Percentiles rank a stretch among this genome's conserved stretches.
phyloP scores from a whole-genome alignment of 2,797 vertebrate species.

The Pseudomugil tenellus region DNA sequence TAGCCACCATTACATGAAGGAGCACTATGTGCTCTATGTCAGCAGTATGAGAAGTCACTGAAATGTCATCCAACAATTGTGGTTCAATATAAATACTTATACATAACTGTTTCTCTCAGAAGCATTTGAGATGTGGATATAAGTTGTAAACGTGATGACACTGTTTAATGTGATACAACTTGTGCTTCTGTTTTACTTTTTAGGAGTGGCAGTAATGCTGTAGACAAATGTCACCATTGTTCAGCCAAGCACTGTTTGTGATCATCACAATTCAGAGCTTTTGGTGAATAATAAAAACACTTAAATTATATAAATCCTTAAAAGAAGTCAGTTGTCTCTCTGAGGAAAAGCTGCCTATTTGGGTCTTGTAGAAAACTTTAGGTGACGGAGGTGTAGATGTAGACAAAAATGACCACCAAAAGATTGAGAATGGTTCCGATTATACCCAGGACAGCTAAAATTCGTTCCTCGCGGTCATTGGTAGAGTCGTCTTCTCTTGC shows the following conservation, averaged over 20 bases:
- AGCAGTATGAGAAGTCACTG: not conserved
- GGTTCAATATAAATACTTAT: not conserved
- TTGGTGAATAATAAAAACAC: conserved; percentile 30
- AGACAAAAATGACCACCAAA: conserved; percentile 84
- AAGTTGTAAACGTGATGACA: conserved; percentile 1
- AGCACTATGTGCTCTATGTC: not conserved
- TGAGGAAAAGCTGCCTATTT: not conserved
- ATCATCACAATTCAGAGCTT: conserved; percentile 25
- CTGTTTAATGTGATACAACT: conserved; percentile 11
- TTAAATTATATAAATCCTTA: conserved; percentile 37
- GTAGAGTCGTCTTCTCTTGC: conserved; percentile 75
- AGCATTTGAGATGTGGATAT: conserved; percentile 11
- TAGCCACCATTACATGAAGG: conserved; percentile 6
- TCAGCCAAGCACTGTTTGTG: conserved; percentile 34
- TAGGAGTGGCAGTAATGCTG: conserved; percentile 20
- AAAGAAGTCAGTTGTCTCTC: conserved; percentile 30
- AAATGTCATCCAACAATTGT: conserved; percentile 1
- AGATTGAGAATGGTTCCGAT: conserved; percentile 87
- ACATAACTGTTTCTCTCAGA: conserved; percentile 4
- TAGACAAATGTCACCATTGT: conserved; percentile 43
- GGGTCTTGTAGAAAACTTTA: conserved; percentile 41
- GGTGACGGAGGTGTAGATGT: conserved; percentile 82
- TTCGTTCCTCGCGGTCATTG: conserved; percentile 82
- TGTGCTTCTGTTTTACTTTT: conserved; percentile 22
- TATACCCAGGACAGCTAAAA: conserved; percentile 82